Base-by-base conservation (phyloP, 2,888 invertebrate species). In the Vesta saturnalis region DNA sequence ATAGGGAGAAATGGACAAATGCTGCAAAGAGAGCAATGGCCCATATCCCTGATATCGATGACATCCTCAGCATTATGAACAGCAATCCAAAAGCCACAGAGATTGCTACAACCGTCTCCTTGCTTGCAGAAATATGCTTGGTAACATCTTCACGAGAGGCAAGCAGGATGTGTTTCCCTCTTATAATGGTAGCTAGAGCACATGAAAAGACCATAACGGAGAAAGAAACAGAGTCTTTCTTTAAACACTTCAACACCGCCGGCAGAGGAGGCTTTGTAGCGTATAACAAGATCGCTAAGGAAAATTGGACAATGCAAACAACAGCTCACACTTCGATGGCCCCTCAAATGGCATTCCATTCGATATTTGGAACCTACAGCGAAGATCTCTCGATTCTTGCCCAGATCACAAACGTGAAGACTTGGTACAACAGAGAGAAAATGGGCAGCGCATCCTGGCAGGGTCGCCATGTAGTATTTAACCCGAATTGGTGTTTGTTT, bases 21-120 rank as follows among this genome's bases (percentile, higher is more conserved):
- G 76, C 76, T 18, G 72, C 71, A 0, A 76, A 73, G 57, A 62
- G 72, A 52, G 67, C 75, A 0, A 54, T 75, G 35, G 19, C 71
- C 0, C 72, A 73, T 23, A 62, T 75, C 1, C 71, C 72, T 0
- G 15, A 56, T n/a, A 74, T 77, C 8, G 76, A 76, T 55, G 70
- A 74, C 21, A 67, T 73, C 1, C 15, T 76, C 3, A 65, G 63
- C 1, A 47, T 60, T 1, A 57, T 56, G 0, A 65, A 70, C 30
- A 12, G n/a, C 1, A 55, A 54, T 8, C 61, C 62, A 39, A 43
- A 16, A 6, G 69, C 72, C 0, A 12, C 47, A 14, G 69, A 75
- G 12, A 22, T 71, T n/a, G 46, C 56, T 10, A 8, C 39, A n/a
- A 47, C 21, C 1, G n/a, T 60, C 4, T 8, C 59, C 0, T 8